phyloP scores from a whole-genome alignment of 1,140 invertebrate genomes.

The Homalodisca vitripennis region DNA sequence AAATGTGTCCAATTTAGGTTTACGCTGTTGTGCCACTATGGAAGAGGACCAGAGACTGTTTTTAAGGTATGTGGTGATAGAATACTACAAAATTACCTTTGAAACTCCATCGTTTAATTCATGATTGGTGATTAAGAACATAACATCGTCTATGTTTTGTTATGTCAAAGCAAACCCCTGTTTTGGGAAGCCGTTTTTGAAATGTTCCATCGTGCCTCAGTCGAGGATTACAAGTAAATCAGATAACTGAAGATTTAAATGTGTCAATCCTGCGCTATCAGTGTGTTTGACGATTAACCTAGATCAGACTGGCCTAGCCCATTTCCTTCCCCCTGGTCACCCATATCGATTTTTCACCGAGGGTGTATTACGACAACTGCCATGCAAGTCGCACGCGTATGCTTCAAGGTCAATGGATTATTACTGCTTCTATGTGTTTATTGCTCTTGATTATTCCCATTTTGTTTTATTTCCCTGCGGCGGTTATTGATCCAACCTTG shows the following conservation, averaged over 20 bases:
- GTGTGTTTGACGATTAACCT: too few relatives aligned
- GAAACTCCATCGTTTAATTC: background rate
- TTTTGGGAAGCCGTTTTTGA: too few relatives aligned
- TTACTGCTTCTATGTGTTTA: background rate
- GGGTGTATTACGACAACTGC: conserved; percentile 10
- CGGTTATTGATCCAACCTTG: conserved; percentile 4
- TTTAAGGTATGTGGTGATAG: background rate
- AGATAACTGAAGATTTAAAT: too few relatives aligned
- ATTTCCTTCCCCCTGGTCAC: background rate
- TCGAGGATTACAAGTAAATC: too few relatives aligned
- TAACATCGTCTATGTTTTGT: background rate
- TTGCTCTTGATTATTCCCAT: background rate
- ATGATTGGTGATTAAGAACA: background rate
- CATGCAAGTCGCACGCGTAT: background rate
- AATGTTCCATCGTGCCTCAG: background rate
- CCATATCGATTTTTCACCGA: conserved; percentile 13
- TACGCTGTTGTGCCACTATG: conserved; percentile 9
- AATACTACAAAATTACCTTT: background rate
- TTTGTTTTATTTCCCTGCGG: background rate
- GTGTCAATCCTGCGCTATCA: too few relatives aligned
- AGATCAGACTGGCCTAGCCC: conserved; percentile 11
- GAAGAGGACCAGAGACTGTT: background rate
- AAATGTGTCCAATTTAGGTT: conserved; percentile 23
- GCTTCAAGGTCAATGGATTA: conserved; percentile 3
- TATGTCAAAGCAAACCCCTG: too few relatives aligned